These are phyloP conservation scores for Rhinichthys klamathensis DNA, from an alignment of 2,113 vertebrate genomes.

Conservation along the genomic window DNA sequence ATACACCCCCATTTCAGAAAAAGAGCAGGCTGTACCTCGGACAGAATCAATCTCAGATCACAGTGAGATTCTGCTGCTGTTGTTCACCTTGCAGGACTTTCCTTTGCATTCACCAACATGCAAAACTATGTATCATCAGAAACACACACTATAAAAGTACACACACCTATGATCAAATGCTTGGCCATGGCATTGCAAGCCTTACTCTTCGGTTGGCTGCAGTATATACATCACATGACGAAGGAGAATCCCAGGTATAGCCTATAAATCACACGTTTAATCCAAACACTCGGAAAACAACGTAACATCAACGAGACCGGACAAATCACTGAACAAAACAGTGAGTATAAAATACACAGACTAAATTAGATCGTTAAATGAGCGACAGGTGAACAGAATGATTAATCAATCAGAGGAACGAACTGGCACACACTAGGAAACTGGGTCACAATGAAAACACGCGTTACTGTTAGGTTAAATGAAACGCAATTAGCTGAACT, in stretches of 20 bases:
- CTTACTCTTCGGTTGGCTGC: neutral
- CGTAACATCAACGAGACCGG: too few relatives aligned
- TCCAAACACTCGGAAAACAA: too few relatives aligned
- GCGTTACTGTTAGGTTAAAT: neutral
- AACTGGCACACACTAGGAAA: too few relatives aligned
- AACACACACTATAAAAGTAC: neutral
- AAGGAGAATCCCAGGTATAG: too few relatives aligned
- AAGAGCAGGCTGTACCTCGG: neutral
- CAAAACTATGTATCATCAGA: neutral
- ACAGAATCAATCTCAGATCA: slow-evolving; percentile 26
- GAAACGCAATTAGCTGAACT: neutral
- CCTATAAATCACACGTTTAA: too few relatives aligned
- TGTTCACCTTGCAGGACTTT: slow-evolving; percentile 3
- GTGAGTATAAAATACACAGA: too few relatives aligned
- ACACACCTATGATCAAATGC: neutral
- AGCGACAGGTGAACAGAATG: too few relatives aligned
- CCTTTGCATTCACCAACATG: neutral
- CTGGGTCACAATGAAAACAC: too few relatives aligned
- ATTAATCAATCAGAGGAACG: too few relatives aligned
- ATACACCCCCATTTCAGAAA: slow-evolving; percentile 44
- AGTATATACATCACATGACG: too few relatives aligned
- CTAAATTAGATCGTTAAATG: too few relatives aligned
- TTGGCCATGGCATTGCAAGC: neutral
- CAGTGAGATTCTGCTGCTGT: neutral
- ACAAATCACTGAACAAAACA: too few relatives aligned